A percentile compares a stretch with the other conserved stretches of the same genome.
phyloP scores from a whole-genome alignment of 53 echinoderm and acorn worm genomes.

The Luidia sarsii region DNA sequence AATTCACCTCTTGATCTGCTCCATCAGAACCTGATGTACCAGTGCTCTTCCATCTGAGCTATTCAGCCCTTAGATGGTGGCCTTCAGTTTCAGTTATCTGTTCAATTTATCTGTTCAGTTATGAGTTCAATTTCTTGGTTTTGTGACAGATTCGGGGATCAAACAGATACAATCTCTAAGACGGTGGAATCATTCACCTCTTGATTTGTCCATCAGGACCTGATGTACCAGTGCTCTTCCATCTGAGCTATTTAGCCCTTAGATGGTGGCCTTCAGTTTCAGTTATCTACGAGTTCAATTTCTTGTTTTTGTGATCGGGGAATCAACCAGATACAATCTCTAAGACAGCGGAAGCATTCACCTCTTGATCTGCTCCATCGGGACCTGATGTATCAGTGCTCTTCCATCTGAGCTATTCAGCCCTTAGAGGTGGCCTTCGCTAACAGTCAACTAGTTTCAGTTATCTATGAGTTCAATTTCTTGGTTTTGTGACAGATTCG shows the following conservation, averaged over 20 bases:
- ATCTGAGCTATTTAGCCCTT: no score
- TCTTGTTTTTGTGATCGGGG: neutral
- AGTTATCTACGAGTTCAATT: neutral
- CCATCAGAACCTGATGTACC: no score
- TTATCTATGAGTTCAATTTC: neutral
- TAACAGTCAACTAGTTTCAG: neutral
- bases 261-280: no score
- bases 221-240: no score
- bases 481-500: neutral
- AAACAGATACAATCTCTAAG: neutral
- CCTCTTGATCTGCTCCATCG: slow-evolving; percentile 94
- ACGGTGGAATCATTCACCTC: slow-evolving; percentile 65
- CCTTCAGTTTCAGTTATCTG: no score
- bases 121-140: neutral
- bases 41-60: no score
- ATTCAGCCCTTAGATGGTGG: no score
- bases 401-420: no score
- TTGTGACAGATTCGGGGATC: neutral
- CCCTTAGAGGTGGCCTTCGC: no score
- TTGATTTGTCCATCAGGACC: slow-evolving; percentile 94
- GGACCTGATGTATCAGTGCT: slow-evolving; percentile 85
- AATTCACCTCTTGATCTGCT: slow-evolving; percentile 86
- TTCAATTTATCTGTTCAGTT: neutral
- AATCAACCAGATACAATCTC: no score
- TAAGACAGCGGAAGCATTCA: no score